These are phyloP conservation scores for Chironomus tentans DNA, from an alignment of 2,888 invertebrate species.

Conservation along the genomic window DNA sequence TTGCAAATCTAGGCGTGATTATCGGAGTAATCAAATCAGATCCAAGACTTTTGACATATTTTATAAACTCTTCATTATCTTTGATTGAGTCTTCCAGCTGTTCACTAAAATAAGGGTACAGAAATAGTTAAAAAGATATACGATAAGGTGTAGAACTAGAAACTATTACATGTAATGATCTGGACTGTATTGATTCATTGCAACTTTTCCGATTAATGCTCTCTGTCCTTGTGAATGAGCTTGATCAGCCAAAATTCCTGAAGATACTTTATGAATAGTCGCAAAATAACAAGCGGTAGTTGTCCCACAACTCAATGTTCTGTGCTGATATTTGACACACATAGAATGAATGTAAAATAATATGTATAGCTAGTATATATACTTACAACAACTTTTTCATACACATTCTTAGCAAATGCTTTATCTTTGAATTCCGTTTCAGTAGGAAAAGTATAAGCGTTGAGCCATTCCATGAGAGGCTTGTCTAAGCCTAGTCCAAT, in stretches of 20 bases:
- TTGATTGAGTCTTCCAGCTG: slow-evolving; percentile 51
- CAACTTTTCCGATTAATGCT: slow-evolving; percentile 77
- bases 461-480: slow-evolving; percentile 74
- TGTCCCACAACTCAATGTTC: slow-evolving; percentile 66
- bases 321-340: slow-evolving; percentile 45
- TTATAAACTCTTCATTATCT: slow-evolving; percentile 55
- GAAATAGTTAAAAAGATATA: neutral
- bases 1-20: slow-evolving; percentile 78
- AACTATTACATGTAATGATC: slow-evolving; percentile 37
- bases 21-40: slow-evolving; percentile 45
- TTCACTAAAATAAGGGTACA: slow-evolving; percentile 47
- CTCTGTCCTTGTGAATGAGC: slow-evolving; percentile 62
- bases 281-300: slow-evolving; percentile 86
- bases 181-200: slow-evolving; percentile 39
- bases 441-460: slow-evolving; percentile 74
- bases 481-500: slow-evolving; percentile 72
- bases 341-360: neutral
- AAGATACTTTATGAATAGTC: slow-evolving; percentile 63
- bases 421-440: slow-evolving; percentile 62
- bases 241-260: slow-evolving; percentile 59
- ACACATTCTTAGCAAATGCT: slow-evolving; percentile 60
- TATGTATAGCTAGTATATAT: neutral
- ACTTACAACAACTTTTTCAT: slow-evolving; percentile 71
- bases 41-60: slow-evolving; percentile 33
- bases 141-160: slow-evolving; percentile 26